A percentile compares a stretch with the other conserved stretches of the same genome.
phyloP scores from a whole-genome alignment of 2,113 vertebrate genomes.

The Gambusia holbrooki region DNA sequence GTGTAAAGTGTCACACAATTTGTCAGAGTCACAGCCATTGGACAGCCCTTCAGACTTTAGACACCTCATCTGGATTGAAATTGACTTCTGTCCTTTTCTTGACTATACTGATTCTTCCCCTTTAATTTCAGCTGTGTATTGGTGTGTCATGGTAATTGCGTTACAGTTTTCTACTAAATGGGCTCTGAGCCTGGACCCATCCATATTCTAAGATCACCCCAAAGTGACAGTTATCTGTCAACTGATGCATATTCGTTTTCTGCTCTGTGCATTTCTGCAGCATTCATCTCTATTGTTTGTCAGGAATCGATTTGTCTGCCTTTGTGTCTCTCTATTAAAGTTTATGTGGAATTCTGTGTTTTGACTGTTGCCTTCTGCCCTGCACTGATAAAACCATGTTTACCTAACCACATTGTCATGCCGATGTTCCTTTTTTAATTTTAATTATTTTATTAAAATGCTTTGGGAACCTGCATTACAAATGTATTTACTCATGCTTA shows the following conservation, averaged over 20 bases:
- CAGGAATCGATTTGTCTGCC: background rate
- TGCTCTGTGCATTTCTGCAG: slow-evolving; percentile 27
- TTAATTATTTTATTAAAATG: background rate
- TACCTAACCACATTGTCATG: background rate
- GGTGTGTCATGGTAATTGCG: slow-evolving; percentile 70
- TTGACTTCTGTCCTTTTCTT: slow-evolving; percentile 64
- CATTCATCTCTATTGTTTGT: slow-evolving; percentile 40
- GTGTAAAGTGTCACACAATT: slow-evolving; percentile 40
- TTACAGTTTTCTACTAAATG: slow-evolving; percentile 76
- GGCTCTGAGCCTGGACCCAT: slow-evolving; percentile 49
- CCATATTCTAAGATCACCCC: slow-evolving; percentile 64
- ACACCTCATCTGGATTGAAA: slow-evolving; percentile 61
- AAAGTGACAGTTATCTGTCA: slow-evolving; percentile 68
- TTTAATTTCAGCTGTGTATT: slow-evolving; percentile 74
- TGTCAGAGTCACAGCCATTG: slow-evolving; percentile 45
- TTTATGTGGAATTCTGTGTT: background rate
- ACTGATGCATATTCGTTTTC: slow-evolving; percentile 63
- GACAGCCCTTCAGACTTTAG: slow-evolving; percentile 30
- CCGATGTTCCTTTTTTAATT: background rate
- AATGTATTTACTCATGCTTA: too few relatives aligned
- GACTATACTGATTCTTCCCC: slow-evolving; percentile 67
- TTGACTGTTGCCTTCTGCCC: background rate
- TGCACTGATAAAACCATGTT: background rate
- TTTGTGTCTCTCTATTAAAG: background rate
- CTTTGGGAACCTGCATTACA: too few relatives aligned